Conservation (phyloP, 2,113 vertebrate genomes). For the Felis chaus region DNA sequence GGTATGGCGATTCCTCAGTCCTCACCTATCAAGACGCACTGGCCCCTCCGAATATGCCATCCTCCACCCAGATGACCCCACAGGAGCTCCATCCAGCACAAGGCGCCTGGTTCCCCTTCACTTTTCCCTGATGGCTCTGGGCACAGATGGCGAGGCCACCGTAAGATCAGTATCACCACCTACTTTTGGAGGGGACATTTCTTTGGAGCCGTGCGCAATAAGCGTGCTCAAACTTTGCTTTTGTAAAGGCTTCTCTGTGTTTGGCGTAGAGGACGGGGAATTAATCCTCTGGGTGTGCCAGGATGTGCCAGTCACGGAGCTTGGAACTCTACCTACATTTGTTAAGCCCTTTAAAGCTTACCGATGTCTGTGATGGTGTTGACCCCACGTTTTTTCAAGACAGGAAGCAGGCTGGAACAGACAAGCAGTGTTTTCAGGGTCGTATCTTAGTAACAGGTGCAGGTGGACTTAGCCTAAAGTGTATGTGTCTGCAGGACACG, state of each 20-base stretch:
- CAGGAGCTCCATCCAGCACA: rapidly evolving
- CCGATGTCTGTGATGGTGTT: not conserved
- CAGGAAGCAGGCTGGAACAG: not conserved
- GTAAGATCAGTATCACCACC: rapidly evolving
- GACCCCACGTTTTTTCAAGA: not conserved
- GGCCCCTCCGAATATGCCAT: rapidly evolving
- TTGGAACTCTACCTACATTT: rapidly evolving
- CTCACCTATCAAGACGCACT: rapidly evolving
- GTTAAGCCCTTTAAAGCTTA: not conserved
- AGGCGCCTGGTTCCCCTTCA: rapidly evolving
- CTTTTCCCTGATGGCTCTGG: not conserved
- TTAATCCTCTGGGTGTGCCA: too few relatives aligned
- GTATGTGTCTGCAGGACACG: rapidly evolving
- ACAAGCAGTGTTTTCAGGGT: not conserved
- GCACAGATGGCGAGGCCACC: rapidly evolving
- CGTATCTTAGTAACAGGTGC: not conserved
- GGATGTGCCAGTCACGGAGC: rapidly evolving
- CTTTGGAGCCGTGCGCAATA: rapidly evolving
- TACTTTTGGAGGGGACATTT: rapidly evolving
- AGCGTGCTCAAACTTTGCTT: not conserved
- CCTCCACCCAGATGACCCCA: rapidly evolving
- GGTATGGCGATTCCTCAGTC: rapidly evolving
- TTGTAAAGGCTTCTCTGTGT: too few relatives aligned
- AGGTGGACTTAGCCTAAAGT: not conserved
- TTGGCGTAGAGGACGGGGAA: rapidly evolving